Conservation (phyloP, 2,113 vertebrate species). For the Lates calcarifer region DNA sequence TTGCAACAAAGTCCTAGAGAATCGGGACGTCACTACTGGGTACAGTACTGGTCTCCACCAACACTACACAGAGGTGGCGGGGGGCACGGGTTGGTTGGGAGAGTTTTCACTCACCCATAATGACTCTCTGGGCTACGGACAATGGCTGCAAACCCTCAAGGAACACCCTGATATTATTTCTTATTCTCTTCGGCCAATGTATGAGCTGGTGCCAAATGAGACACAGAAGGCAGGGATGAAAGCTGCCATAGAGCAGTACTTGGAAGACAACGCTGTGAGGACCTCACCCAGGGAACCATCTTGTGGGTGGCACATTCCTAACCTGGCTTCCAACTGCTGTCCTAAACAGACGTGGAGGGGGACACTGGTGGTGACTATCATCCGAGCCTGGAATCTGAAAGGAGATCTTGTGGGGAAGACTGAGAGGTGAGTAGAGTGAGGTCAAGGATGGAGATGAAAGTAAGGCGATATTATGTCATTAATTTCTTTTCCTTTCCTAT, state of each 20-base stretch:
- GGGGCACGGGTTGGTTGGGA: conserved; percentile 43
- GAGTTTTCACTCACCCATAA: conserved; percentile 56
- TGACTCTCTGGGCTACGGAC: conserved; percentile 10
- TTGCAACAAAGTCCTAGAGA: conserved; percentile 33
- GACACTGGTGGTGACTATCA: conserved; percentile 36
- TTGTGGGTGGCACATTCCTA: neutral
- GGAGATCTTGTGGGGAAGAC: conserved; percentile 51
- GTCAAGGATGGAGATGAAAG: neutral
- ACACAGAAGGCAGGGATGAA: conserved; percentile 29
- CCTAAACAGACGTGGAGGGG: conserved; percentile 10
- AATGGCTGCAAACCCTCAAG: conserved; percentile 55
- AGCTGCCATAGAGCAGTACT: conserved; percentile 49
- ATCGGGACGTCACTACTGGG: accelerated
- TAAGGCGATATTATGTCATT: no score
- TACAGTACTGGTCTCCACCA: conserved; percentile 38
- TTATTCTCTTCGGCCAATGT: conserved; percentile 58
- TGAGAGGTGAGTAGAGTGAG: conserved; percentile 25
- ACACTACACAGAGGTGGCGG: conserved; percentile 36
- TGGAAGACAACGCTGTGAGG: conserved; percentile 17
- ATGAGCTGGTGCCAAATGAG: conserved; percentile 12
- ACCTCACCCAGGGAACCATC: accelerated
- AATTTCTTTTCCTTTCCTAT: neutral
- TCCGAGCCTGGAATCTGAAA: conserved; percentile 19
- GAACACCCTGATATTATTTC: conserved; percentile 29
- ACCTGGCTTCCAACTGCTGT: conserved; percentile 48